These are phyloP conservation scores for Acipenser oxyrinchus DNA, from an alignment of 2,797 vertebrate species.

Conservation along the genomic window DNA sequence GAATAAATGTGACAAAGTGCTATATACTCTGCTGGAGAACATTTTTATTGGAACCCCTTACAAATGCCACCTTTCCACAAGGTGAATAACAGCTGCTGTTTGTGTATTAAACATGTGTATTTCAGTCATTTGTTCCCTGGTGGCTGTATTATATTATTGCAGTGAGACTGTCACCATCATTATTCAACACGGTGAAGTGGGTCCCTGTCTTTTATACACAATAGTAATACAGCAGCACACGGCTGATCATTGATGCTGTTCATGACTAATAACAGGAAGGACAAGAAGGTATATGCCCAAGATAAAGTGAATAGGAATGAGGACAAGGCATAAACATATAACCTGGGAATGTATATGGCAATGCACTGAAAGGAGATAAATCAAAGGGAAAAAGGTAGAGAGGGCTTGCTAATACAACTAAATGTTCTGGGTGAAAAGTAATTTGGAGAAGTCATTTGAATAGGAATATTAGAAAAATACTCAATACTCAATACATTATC, in stretches of 20 bases:
- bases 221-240: background rate
- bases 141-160: slow-evolving; percentile 1
- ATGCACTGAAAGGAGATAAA: background rate
- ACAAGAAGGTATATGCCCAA: background rate
- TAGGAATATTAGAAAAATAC: too few relatives aligned
- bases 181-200: slow-evolving; percentile 3
- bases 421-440: too few relatives aligned
- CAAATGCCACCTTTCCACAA: too few relatives aligned
- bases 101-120: background rate
- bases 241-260: background rate
- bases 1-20: too few relatives aligned
- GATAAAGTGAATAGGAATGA: background rate
- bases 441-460: too few relatives aligned
- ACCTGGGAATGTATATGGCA: background rate
- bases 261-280: slow-evolving; percentile 6
- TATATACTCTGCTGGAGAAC: too few relatives aligned
- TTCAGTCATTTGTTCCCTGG: background rate
- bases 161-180: background rate
- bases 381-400: too few relatives aligned
- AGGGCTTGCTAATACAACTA: too few relatives aligned
- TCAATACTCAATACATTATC: too few relatives aligned
- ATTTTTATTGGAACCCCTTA: too few relatives aligned
- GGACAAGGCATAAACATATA: background rate
- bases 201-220: background rate
- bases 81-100: background rate